These are phyloP conservation scores for Coptotermes formosanus DNA, from an alignment of 1,140 invertebrate genomes.

Conservation along the genomic window DNA sequence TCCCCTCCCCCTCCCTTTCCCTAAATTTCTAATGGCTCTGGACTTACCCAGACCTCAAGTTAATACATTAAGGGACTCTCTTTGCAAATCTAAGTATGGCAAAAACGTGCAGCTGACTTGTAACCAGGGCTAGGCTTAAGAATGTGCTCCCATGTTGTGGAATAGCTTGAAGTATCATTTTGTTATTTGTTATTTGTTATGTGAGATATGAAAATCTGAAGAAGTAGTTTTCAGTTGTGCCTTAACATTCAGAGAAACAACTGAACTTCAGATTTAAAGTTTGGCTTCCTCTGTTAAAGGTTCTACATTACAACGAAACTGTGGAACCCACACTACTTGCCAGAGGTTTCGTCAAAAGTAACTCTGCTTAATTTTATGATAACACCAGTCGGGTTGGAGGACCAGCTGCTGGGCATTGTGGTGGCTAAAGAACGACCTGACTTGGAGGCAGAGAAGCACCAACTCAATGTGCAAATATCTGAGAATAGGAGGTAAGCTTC, in stretches of 20 bases:
- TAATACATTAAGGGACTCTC: too few species aligned
- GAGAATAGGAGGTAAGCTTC: conserved; percentile 73
- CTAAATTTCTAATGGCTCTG: too few species aligned
- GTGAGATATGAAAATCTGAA: neutral
- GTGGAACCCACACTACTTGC: conserved; percentile 89
- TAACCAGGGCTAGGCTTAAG: too few species aligned
- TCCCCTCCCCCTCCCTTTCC: too few species aligned
- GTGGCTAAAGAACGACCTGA: conserved; percentile 90
- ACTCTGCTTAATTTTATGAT: conserved; percentile 94
- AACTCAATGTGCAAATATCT: conserved; percentile 84
- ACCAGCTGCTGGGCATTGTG: conserved; percentile 86
- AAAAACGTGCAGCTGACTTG: too few species aligned
- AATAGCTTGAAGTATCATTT: too few species aligned
- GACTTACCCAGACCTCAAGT: too few species aligned
- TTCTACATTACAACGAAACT: conserved; percentile 95
- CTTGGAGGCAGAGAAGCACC: conserved; percentile 88
- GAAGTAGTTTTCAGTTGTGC: neutral
- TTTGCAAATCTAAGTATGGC: too few species aligned
- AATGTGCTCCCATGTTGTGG: too few species aligned
- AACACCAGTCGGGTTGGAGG: conserved; percentile 84
- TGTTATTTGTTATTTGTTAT: too few species aligned
- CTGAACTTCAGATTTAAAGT: too few species aligned
- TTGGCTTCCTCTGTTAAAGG: conserved; percentile 47
- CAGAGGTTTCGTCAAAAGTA: conserved; percentile 89
- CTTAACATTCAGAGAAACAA: neutral